Percentiles rank a stretch among this genome's conserved stretches.
phyloP scores from a whole-genome alignment of 2,888 invertebrate genomes.

The Nasonia oneida region DNA sequence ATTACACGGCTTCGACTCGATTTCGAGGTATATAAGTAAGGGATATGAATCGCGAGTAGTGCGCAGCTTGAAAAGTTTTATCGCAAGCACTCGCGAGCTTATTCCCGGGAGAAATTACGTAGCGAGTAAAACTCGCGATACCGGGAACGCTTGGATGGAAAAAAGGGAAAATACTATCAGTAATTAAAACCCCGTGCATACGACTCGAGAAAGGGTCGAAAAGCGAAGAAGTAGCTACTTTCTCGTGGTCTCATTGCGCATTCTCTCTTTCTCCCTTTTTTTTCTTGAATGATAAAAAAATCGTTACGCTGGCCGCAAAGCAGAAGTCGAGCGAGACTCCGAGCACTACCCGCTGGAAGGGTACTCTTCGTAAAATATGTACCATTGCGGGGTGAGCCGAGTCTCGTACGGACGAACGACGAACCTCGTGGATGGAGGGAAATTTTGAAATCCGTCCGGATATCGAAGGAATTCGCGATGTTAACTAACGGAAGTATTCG shows the following conservation, averaged over 20 bases:
- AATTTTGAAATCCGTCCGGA: neutral
- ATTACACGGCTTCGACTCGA: neutral
- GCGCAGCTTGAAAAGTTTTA: neutral
- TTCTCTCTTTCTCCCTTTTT: neutral
- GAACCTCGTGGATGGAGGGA: neutral
- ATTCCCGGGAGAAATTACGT: no score
- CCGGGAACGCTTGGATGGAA: no score
- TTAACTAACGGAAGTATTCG: neutral
- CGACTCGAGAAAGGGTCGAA: neutral
- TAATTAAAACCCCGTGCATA: neutral
- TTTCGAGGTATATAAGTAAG: neutral
- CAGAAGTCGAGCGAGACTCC: neutral
- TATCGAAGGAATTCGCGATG: no score
- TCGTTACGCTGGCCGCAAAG: neutral
- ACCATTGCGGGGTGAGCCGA: slow-evolving; percentile 26
- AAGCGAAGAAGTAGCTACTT: neutral
- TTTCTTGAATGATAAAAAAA: neutral
- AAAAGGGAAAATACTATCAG: no score
- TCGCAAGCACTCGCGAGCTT: no score
- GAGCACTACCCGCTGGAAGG: slow-evolving; percentile 6
- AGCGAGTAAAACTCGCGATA: no score
- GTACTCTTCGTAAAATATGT: slow-evolving; percentile 45
- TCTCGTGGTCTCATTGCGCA: neutral
- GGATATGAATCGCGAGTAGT: neutral
- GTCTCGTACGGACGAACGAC: neutral